These are phyloP conservation scores for Pempheris klunzingeri DNA, from an alignment of 2,797 vertebrate species.

Conservation along the genomic window DNA sequence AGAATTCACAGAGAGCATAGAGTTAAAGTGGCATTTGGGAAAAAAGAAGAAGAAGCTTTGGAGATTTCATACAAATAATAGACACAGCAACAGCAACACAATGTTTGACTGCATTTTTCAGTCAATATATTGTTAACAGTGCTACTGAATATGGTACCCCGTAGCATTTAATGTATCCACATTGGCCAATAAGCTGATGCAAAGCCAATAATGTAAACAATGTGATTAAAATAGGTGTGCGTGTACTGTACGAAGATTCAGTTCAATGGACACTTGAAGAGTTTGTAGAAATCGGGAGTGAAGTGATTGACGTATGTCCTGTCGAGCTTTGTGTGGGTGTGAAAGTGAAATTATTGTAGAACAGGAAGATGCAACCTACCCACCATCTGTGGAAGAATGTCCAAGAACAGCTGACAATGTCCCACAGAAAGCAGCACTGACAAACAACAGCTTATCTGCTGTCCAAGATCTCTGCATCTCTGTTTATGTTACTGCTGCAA, in stretches of 20 bases:
- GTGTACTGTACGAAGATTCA: not conserved
- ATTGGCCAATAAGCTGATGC: not conserved
- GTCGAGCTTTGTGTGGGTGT: slow-evolving; percentile 57
- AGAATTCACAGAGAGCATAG: not conserved
- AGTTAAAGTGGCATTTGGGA: not conserved
- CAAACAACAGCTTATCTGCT: slow-evolving; percentile 46
- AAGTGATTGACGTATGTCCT: slow-evolving; percentile 48
- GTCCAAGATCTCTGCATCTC: slow-evolving; percentile 23
- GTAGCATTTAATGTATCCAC: not conserved
- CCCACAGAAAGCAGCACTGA: slow-evolving; percentile 34
- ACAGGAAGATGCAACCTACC: slow-evolving; percentile 70
- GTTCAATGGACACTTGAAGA: not conserved
- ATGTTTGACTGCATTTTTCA: not conserved
- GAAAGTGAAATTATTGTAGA: slow-evolving; percentile 57
- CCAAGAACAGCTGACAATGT: slow-evolving; percentile 66
- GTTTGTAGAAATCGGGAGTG: slow-evolving; percentile 8
- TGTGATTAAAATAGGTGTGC: not conserved
- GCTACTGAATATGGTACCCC: not conserved
- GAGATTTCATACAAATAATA: not conserved
- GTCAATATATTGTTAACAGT: not conserved
- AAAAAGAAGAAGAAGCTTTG: not conserved
- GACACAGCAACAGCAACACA: not conserved
- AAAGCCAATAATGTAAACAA: not conserved
- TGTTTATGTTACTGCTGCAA: slow-evolving; percentile 1
- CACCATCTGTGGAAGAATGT: slow-evolving; percentile 70